These are phyloP conservation scores for Characodon lateralis DNA, from an alignment of 2,797 vertebrate species.

Conservation along the genomic window DNA sequence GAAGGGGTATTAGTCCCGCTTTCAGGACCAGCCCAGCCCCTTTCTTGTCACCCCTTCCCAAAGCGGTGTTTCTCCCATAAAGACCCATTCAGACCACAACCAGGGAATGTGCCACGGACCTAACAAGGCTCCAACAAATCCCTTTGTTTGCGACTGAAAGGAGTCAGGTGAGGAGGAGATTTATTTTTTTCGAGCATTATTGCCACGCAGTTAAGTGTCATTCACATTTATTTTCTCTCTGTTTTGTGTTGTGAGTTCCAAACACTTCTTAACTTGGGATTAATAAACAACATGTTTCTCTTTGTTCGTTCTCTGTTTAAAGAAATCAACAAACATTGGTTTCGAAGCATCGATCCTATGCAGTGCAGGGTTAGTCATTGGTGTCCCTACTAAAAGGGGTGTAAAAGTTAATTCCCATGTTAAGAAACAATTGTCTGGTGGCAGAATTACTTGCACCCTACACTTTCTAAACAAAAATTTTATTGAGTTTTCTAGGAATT, in stretches of 20 bases:
- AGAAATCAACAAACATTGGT: slow-evolving; percentile 35
- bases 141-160: slow-evolving; percentile 67
- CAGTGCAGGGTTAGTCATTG: background rate
- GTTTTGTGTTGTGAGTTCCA: slow-evolving; percentile 11
- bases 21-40: slow-evolving; percentile 66
- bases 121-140: slow-evolving; percentile 59
- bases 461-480: background rate
- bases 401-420: background rate
- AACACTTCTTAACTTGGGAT: slow-evolving; percentile 11
- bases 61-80: slow-evolving; percentile 75
- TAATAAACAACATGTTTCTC: slow-evolving; percentile 8
- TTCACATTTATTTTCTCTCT: slow-evolving; percentile 46
- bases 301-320: slow-evolving; percentile 17
- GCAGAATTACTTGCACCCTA: background rate
- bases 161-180: slow-evolving; percentile 67
- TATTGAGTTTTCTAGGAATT: background rate
- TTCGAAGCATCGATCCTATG: slow-evolving; percentile 45
- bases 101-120: slow-evolving; percentile 69
- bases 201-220: slow-evolving; percentile 43
- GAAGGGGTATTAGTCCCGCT: slow-evolving; percentile 75
- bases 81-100: slow-evolving; percentile 71
- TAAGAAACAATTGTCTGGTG: background rate
- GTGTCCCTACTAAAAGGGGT: background rate
- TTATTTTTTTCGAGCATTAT: slow-evolving; percentile 47
- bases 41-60: slow-evolving; percentile 77